A percentile compares a stretch with the other conserved stretches of the same genome.
Conservation (phyloP, 2,888 invertebrate species). For the Luffia ferchaultella region DNA sequence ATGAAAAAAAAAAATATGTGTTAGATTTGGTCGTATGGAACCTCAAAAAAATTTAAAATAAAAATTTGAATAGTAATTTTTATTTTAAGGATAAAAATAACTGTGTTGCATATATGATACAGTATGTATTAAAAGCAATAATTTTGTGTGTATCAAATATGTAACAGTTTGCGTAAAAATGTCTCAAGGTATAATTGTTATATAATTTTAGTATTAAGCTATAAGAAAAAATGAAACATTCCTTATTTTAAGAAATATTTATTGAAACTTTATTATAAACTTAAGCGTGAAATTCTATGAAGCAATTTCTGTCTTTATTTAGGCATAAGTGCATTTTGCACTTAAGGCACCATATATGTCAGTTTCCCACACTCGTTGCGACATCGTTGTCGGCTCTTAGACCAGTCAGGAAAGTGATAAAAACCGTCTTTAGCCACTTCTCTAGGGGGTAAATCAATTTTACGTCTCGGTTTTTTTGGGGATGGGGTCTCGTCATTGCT, state of each 20-base stretch:
- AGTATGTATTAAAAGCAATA: neutral
- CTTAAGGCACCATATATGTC: neutral
- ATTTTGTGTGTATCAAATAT: neutral
- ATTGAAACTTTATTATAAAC: neutral
- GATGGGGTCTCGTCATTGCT: slow-evolving; percentile 3
- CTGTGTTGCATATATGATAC: neutral
- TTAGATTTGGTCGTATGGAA: neutral
- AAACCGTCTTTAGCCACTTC: slow-evolving; percentile 15
- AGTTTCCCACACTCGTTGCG: neutral
- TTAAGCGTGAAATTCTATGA: neutral
- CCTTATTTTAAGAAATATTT: neutral
- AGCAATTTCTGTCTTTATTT: neutral
- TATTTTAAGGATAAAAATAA: neutral
- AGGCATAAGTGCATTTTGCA: neutral
- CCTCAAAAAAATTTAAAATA: neutral
- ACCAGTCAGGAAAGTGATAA: slow-evolving; percentile 13
- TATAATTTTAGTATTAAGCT: too few species aligned
- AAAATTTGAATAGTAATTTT: neutral
- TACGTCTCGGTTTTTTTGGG: slow-evolving; percentile 3
- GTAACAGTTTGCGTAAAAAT: neutral
- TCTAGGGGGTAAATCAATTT: slow-evolving; percentile 13
- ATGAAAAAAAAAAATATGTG: neutral
- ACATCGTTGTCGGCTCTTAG: neutral
- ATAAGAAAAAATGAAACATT: neutral
- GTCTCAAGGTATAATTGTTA: neutral